Evolutionary conservation across 1,140 invertebrate genomes (phyloP).

Genomic region (Lasaia peninsularis): DNA sequence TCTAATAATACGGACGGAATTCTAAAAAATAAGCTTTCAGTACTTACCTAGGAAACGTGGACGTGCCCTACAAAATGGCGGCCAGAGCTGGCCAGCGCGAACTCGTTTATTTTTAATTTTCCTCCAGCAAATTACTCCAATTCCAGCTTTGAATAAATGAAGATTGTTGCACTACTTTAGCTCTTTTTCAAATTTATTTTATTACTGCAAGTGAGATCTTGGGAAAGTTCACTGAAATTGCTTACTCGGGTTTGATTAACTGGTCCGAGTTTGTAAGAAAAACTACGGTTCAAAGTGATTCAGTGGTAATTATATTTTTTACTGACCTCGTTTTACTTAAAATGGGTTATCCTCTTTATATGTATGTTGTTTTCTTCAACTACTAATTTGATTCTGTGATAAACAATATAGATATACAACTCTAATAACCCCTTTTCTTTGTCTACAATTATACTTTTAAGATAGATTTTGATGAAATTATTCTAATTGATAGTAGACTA

Average conservation of each 20-base stretch:
- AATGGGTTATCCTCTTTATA: too few relatives aligned
- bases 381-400: too few relatives aligned
- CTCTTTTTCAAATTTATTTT: constrained; percentile 47
- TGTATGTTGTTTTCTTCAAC: too few relatives aligned
- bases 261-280: constrained; percentile 28
- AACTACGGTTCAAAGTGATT: not conserved
- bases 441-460: too few relatives aligned
- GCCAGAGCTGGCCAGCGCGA: constrained; percentile 41
- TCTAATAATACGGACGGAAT: not conserved
- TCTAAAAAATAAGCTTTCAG: not conserved
- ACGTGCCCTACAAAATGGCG: not conserved
- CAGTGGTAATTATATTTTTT: too few relatives aligned
- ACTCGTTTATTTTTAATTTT: constrained; percentile 63
- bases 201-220: constrained; percentile 39
- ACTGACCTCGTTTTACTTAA: too few relatives aligned
- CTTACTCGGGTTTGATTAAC: constrained; percentile 44
- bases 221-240: constrained; percentile 33
- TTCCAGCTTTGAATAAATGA: constrained; percentile 57
- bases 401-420: too few relatives aligned
- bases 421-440: too few relatives aligned
- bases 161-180: constrained; percentile 44
- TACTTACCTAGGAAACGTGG: not conserved
- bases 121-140: constrained; percentile 50
- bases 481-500: too few relatives aligned
- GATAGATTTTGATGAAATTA: too few relatives aligned